A percentile compares a stretch with the other conserved stretches of the same genome.
phyloP scores from a whole-genome alignment of 2,797 vertebrate species.

The Melanotaenia pygmaea region DNA sequence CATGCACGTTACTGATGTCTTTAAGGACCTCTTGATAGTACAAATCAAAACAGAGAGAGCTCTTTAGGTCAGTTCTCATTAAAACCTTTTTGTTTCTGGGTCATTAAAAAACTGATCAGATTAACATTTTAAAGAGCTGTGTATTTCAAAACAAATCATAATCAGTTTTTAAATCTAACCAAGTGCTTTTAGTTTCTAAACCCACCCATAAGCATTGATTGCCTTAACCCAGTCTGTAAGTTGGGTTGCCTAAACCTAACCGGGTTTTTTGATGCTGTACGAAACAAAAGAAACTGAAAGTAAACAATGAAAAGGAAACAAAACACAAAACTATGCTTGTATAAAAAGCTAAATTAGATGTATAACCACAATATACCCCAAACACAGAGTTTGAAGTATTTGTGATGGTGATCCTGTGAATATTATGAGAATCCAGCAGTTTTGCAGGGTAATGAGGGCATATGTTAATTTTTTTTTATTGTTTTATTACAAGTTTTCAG shows the following conservation, averaged over 20 bases:
- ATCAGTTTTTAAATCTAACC: background rate
- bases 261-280: too few species aligned
- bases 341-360: background rate
- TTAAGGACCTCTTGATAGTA: conserved; percentile 2
- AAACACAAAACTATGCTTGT: too few species aligned
- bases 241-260: background rate
- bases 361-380: background rate
- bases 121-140: background rate
- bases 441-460: too few species aligned
- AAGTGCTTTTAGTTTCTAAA: background rate
- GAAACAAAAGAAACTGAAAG: too few species aligned
- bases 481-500: background rate
- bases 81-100: conserved; percentile 30
- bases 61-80: conserved; percentile 28
- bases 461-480: too few species aligned
- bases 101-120: background rate
- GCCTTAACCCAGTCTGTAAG: background rate
- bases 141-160: background rate
- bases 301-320: too few species aligned
- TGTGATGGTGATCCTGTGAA: too few species aligned
- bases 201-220: too few species aligned
- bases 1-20: background rate
- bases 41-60: conserved; percentile 26
- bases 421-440: too few species aligned
- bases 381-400: background rate